These are phyloP conservation scores for Vanacampus margaritifer DNA, from an alignment of 2,113 vertebrate genomes.

Conservation along the genomic window DNA sequence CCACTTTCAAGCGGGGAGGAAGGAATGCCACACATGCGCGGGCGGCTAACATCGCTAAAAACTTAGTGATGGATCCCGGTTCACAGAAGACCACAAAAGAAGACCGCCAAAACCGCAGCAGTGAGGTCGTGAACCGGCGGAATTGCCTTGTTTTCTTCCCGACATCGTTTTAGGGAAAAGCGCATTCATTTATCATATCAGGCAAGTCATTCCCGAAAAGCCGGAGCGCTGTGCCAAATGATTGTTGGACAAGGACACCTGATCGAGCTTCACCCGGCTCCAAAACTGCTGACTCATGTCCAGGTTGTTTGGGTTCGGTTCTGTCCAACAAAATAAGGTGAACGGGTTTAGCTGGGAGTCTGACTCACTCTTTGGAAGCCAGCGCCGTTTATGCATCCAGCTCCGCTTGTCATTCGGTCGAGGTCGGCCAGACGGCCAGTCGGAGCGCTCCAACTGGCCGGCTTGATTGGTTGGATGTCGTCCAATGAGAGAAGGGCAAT, in stretches of 20 bases:
- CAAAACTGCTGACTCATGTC: not conserved
- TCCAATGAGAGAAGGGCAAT: not conserved
- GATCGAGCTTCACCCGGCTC: not conserved
- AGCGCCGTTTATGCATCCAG: not conserved
- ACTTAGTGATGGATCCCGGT: not conserved
- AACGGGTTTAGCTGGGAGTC: not conserved
- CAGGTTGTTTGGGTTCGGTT: not conserved
- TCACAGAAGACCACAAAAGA: not conserved
- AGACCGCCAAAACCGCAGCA: not conserved
- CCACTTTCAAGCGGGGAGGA: not conserved
- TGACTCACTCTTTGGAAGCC: not conserved
- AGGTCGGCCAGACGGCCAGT: not conserved
- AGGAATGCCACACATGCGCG: not conserved
- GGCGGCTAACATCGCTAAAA: not conserved
- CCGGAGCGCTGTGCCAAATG: not conserved
- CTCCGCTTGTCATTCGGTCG: not conserved
- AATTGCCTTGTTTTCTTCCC: not conserved
- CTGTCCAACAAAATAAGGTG: not conserved
- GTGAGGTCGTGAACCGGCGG: not conserved
- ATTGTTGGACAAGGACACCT: not conserved
- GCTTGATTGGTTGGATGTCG: not conserved
- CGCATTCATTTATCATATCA: not conserved
- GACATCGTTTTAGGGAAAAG: not conserved
- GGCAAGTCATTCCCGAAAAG: not conserved
- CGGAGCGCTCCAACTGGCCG: not conserved